These are phyloP conservation scores for Oenanthe oenanthe DNA, from an alignment of 2,113 vertebrate genomes.

Conservation along the genomic window DNA sequence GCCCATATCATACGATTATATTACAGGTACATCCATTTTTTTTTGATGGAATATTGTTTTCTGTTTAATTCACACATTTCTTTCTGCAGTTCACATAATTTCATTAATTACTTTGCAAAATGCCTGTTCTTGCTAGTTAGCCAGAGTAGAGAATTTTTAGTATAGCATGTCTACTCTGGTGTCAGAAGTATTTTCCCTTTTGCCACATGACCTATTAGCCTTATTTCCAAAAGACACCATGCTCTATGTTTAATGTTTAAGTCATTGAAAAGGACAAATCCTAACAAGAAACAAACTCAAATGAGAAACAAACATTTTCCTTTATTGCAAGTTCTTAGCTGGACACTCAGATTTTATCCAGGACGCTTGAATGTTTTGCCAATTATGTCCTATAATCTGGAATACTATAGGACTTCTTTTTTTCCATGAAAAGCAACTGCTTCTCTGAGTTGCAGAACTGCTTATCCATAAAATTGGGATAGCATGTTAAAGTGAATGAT, in stretches of 20 bases:
- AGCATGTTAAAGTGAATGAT: neutral
- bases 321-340: neutral
- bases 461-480: neutral
- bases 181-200: neutral
- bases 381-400: neutral
- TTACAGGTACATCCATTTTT: neutral
- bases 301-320: neutral
- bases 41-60: neutral
- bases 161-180: neutral
- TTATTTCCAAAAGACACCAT: neutral
- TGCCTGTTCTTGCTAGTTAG: neutral
- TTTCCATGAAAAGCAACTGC: neutral
- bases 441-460: neutral
- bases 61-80: neutral
- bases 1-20: neutral
- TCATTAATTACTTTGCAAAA: neutral
- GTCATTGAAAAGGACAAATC: neutral
- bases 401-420: neutral
- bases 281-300: neutral
- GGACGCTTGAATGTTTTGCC: conserved; percentile 6
- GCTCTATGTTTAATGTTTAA: neutral
- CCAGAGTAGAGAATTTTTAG: neutral
- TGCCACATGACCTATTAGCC: neutral
- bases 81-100: neutral
- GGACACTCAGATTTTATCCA: neutral